A percentile compares a stretch with the other conserved stretches of the same genome.
Conservation (phyloP, 2,797 vertebrate species). For the Tenualosa ilisha region DNA sequence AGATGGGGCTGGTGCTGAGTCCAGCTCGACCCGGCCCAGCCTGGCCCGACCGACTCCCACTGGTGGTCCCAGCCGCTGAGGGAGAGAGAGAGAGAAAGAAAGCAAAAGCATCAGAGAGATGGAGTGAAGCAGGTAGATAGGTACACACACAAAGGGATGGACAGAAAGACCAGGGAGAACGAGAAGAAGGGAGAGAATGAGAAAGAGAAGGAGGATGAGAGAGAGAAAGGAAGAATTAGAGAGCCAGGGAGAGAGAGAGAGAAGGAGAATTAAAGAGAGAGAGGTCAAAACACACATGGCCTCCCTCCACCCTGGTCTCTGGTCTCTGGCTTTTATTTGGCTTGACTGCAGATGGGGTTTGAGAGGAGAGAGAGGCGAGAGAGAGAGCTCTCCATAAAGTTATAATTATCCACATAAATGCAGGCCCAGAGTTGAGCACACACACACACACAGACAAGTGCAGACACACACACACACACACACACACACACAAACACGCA, state of each 20-base stretch:
- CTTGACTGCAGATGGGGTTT: slow-evolving; percentile 71
- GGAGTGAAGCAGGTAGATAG: too few species aligned
- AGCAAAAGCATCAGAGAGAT: too few species aligned
- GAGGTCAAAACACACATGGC: background rate
- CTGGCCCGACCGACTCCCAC: slow-evolving; percentile 52
- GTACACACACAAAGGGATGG: too few species aligned
- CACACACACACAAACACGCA: slow-evolving; percentile 43
- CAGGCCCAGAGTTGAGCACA: slow-evolving; percentile 62
- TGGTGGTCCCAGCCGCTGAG: slow-evolving; percentile 65
- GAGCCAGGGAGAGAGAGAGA: background rate
- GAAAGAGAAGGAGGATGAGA: background rate
- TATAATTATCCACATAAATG: slow-evolving; percentile 78
- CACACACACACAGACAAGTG: too few species aligned
- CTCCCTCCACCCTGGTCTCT: slow-evolving; percentile 55
- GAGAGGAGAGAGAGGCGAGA: slow-evolving; percentile 61
- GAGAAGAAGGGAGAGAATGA: background rate
- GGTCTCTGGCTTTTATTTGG: slow-evolving; percentile 70
- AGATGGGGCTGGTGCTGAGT: slow-evolving; percentile 69
- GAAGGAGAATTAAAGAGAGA: slow-evolving; percentile 9
- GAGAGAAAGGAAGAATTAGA: background rate
- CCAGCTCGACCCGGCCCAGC: slow-evolving; percentile 41
- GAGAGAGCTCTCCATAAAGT: slow-evolving; percentile 73
- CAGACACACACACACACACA: slow-evolving; percentile 48
- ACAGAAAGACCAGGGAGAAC: background rate
- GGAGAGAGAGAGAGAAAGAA: slow-evolving; percentile 34